Evolutionary conservation across 2,888 invertebrate genomes (phyloP), one percentile per base, ranked within the genome.

Genomic region (Aleiodes testaceus): DNA sequence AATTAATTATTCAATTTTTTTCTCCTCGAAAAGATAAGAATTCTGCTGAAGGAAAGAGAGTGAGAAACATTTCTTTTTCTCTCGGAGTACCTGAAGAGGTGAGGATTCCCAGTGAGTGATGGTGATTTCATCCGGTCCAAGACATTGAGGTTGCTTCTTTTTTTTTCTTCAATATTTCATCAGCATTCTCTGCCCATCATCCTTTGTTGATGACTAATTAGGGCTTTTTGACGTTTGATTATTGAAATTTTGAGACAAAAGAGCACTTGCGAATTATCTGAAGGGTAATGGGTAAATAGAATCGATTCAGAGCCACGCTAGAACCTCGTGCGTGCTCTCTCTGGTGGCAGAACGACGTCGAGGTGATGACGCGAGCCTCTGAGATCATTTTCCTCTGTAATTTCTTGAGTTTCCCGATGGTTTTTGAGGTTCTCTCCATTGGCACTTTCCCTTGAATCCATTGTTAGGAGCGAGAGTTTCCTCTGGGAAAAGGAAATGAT

Each of bases 291-390:
- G 42, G 59, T 36, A 42, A 59, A 30, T 61, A 22, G 22, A 44
- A 67, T 67, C 55, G 68, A 61, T 61, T 16, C 5, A 50, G 30
- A 20, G 69, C 69, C 69, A 63, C 63, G 69, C 44, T 69, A 69
- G 63, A 52, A 16, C 69, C 61, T 69, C 69, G 61, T 69, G 61
- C 61, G 49, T 50, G 52, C 42, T 63, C 59, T 53, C 53, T 59
- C 36, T 36, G 42, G 42, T 36, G 20, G 42, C 45, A 16, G 30
- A 55, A 55, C 45, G 6, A 18, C 6, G 20, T 26, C 53, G 16
- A 59, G 42, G 44, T 52, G 44, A 61, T 68, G 68, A 67, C 67
- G 55, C 61, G 36, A 36, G 53, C 22, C 22, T 36, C 52, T 50
- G 42, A 52, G 18, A 52, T 66, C 45, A 45, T 45, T 3, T 30